Evolutionary conservation across 1,140 invertebrate genomes (phyloP).

Genomic region (Drosophila obscura): DNA sequence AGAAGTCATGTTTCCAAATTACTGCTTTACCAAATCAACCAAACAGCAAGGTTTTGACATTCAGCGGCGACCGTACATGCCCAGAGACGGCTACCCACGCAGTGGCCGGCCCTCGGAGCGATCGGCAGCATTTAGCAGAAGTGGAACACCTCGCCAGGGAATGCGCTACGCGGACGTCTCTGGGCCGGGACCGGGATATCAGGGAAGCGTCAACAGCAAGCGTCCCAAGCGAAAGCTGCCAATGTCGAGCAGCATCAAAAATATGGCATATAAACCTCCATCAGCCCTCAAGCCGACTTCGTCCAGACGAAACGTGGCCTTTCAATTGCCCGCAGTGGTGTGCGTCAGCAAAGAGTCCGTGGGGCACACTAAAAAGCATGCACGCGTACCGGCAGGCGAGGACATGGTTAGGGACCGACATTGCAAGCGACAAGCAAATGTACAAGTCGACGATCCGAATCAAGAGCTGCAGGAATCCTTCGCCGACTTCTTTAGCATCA

Average conservation of each 20-base stretch:
- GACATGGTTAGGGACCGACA: not conserved
- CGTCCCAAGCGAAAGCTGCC: constrained; percentile 1
- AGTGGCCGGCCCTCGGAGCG: not conserved
- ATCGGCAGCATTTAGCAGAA: not conserved
- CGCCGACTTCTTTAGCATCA: constrained; percentile 61
- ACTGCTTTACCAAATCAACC: constrained; percentile 52
- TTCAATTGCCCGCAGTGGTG: constrained; percentile 28
- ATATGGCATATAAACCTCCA: not conserved
- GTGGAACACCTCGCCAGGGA: not conserved
- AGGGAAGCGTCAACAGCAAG: not conserved
- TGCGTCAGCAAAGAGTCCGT: constrained; percentile 1
- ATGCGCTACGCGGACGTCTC: not conserved
- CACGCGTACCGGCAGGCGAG: not conserved
- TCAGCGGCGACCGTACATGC: constrained; percentile 7
- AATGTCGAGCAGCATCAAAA: not conserved
- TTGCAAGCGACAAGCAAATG: not conserved
- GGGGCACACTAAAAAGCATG: not conserved
- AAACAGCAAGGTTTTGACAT: constrained; percentile 42
- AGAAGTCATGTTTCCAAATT: constrained; percentile 69
- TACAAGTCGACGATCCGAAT: not conserved
- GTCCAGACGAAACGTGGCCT: constrained; percentile 13
- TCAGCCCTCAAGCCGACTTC: not conserved
- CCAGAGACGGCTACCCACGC: not conserved
- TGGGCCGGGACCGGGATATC: not conserved
- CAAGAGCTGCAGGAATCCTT: constrained; percentile 52